These are phyloP conservation scores for Hemistola chrysoprasaria DNA, from an alignment of 2,888 invertebrate species.

Conservation along the genomic window DNA sequence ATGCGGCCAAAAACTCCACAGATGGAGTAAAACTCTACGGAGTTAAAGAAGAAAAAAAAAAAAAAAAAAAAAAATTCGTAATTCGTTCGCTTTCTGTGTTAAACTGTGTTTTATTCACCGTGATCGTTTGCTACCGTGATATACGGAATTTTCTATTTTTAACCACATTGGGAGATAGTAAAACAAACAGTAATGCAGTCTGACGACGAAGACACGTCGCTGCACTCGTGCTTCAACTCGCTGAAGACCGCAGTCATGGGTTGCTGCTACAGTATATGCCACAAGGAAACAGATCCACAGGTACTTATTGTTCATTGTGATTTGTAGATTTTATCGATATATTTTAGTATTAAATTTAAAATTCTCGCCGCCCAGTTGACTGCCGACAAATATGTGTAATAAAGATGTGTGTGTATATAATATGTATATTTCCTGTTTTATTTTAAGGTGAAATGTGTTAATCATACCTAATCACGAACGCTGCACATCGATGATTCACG, in stretches of 20 bases:
- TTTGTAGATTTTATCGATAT: conserved; percentile 6
- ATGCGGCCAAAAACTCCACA: too few relatives aligned
- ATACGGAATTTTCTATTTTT: conserved; percentile 72
- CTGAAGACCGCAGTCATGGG: conserved; percentile 82
- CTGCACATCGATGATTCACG: too few relatives aligned
- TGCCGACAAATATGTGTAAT: conserved; percentile 10
- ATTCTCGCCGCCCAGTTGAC: conserved; percentile 10
- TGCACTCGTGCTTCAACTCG: conserved; percentile 78
- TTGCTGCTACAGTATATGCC: conserved; percentile 88
- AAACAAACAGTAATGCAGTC: conserved; percentile 75
- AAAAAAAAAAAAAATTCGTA: too few relatives aligned
- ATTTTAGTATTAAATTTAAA: conserved; percentile 4
- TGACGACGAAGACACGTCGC: conserved; percentile 64
- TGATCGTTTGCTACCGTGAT: conserved; percentile 42
- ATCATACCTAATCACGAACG: too few relatives aligned
- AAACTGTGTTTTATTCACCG: conserved; percentile 30
- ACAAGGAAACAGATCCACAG: conserved; percentile 86
- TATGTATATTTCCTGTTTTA: conserved; percentile 19
- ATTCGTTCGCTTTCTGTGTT: too few relatives aligned
- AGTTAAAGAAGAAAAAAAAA: too few relatives aligned
- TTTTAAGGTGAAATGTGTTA: too few relatives aligned
- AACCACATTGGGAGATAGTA: conserved; percentile 55
- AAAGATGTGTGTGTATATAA: conserved; percentile 6
- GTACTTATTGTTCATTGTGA: conserved; percentile 57
- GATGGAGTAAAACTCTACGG: too few relatives aligned